Evolutionary conservation across 2,113 vertebrate genomes (phyloP).

Genomic region (Plecturocebus donacophilus): DNA sequence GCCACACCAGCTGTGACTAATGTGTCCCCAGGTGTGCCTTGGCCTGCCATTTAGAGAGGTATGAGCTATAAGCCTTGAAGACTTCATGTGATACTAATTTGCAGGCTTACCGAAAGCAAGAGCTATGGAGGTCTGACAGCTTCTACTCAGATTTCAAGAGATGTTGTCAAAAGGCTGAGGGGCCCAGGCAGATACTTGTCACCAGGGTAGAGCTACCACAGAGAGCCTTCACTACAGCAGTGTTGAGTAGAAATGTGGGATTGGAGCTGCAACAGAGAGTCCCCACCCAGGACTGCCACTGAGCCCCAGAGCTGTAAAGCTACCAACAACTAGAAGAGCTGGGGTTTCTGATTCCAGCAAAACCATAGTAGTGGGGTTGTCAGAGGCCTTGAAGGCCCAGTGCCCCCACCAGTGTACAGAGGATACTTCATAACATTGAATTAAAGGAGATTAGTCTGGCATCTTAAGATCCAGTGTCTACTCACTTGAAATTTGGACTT

Average conservation of each 20-base stretch:
- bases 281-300: not conserved
- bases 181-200: not conserved
- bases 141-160: not conserved
- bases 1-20: not conserved
- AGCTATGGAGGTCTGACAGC: not conserved
- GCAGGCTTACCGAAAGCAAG: not conserved
- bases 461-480: not conserved
- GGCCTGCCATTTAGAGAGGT: not conserved
- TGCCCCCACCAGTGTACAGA: not conserved
- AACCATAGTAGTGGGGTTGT: not conserved
- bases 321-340: not conserved
- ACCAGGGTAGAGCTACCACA: not conserved
- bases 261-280: not conserved
- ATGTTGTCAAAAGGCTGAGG: not conserved
- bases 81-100: not conserved
- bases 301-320: not conserved
- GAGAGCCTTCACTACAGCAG: not conserved
- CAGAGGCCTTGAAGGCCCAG: not conserved
- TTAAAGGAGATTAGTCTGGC: not conserved
- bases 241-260: not conserved
- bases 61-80: not conserved
- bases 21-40: not conserved
- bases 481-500: not conserved
- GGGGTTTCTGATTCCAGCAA: not conserved
- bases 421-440: not conserved